Evolutionary conservation across 1,140 invertebrate species (phyloP).

Genomic region (Drosophila baimaii): DNA sequence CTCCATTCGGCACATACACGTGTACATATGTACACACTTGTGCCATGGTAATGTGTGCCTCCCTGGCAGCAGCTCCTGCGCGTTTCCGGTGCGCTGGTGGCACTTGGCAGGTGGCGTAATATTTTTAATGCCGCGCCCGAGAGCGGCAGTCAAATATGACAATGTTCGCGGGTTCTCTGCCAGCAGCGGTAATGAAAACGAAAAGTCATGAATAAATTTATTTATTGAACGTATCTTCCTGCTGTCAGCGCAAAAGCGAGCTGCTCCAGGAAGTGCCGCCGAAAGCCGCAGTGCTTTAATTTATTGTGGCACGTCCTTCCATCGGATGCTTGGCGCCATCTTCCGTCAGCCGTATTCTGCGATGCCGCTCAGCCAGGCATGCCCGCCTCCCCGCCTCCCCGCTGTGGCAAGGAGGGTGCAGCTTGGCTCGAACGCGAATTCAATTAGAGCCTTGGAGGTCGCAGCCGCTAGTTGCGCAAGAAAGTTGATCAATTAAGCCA

Average conservation of each 20-base stretch:
- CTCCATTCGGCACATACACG: not conserved
- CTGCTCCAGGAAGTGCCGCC: conserved; percentile 30
- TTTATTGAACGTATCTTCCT: conserved; percentile 37
- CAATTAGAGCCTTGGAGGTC: conserved; percentile 56
- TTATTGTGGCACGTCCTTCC: conserved; percentile 62
- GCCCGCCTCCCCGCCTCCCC: conserved; percentile 29
- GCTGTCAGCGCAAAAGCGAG: conserved; percentile 23
- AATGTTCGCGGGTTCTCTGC: conserved; percentile 17
- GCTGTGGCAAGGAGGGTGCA: conserved; percentile 16
- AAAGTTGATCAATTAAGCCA: conserved; percentile 70
- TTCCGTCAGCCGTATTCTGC: conserved; percentile 58
- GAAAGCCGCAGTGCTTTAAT: conserved; percentile 60
- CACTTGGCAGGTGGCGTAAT: conserved; percentile 27
- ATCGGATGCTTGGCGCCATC: conserved; percentile 45
- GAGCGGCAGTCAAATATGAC: conserved; percentile 38
- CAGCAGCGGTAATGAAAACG: conserved; percentile 27
- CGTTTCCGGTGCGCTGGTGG: conserved; percentile 14
- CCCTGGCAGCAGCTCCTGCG: conserved; percentile 9
- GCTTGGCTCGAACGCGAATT: conserved; percentile 58
- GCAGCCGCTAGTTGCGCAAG: conserved; percentile 29
- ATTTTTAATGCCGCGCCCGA: conserved; percentile 32
- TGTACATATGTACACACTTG: not conserved
- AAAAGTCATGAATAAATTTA: conserved; percentile 74
- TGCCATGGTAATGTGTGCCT: conserved; percentile 11
- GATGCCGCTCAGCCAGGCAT: conserved; percentile 19